phyloP scores from a whole-genome alignment of 2,113 vertebrate species.

The Epinephelus moara region DNA sequence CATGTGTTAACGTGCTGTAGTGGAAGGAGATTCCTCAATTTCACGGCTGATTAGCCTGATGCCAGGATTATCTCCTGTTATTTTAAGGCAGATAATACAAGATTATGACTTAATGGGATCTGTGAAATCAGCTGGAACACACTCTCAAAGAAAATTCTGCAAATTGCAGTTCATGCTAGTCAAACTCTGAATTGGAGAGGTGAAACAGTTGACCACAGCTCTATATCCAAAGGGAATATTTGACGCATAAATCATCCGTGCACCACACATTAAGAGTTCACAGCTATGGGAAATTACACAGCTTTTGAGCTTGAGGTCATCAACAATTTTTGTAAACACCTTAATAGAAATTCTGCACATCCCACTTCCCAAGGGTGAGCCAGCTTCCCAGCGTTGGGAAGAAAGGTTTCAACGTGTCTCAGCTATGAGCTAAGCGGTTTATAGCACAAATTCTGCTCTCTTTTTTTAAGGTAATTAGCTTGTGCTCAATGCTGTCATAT shows the following conservation, averaged over 20 bases:
- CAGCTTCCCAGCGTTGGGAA: constrained; percentile 18
- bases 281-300: background rate
- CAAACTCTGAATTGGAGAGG: constrained; percentile 32
- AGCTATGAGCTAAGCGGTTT: constrained; percentile 55
- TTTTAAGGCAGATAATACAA: constrained; percentile 81
- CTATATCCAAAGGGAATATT: constrained; percentile 49
- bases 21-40: constrained; percentile 66
- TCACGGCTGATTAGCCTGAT: constrained; percentile 70
- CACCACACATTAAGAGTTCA: constrained; percentile 36
- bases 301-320: constrained; percentile 37
- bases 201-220: constrained; percentile 39
- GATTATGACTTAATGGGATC: constrained; percentile 79
- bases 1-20: constrained; percentile 25
- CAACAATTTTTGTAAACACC: constrained; percentile 18
- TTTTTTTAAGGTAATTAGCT: constrained; percentile 86
- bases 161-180: constrained; percentile 42
- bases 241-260: constrained; percentile 47
- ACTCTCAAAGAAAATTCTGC: constrained; percentile 56
- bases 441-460: constrained; percentile 39
- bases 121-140: constrained; percentile 79
- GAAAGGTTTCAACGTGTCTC: constrained; percentile 6
- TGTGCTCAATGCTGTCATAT: constrained; percentile 86
- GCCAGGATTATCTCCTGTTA: constrained; percentile 78
- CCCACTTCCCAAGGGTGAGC: constrained; percentile 19
- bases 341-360: constrained; percentile 17